A percentile compares a stretch with the other conserved stretches of the same genome.
Conservation (phyloP, 2,888 invertebrate species). For the Eucera pruinosa region DNA sequence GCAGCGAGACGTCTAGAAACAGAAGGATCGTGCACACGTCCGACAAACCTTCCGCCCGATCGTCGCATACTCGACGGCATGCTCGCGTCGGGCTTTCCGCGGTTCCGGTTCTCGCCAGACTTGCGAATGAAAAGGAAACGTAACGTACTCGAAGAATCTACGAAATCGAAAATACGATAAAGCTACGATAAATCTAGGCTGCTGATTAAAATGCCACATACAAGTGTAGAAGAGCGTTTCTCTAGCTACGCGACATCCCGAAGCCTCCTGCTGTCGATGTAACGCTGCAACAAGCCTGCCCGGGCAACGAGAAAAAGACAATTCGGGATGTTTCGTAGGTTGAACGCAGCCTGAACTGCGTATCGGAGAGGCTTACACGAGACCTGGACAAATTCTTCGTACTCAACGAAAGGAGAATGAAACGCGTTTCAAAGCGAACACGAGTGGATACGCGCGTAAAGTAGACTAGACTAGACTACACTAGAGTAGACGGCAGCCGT, state of each 20-base stretch:
- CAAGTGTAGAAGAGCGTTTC: constrained; percentile 5
- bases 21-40: constrained; percentile 6
- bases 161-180: constrained; percentile 1
- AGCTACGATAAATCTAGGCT: constrained; percentile 14
- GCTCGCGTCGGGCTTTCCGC: constrained; percentile 31
- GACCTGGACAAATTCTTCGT: constrained; percentile 49
- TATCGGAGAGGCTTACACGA: constrained; percentile 24
- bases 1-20: background rate
- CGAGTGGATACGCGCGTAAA: too few species aligned
- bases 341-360: constrained; percentile 15
- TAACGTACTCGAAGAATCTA: constrained; percentile 9
- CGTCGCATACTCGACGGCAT: constrained; percentile 19
- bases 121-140: background rate
- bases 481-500: too few species aligned
- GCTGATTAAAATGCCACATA: constrained; percentile 15
- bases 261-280: too few species aligned
- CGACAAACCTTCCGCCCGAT: constrained; percentile 4
- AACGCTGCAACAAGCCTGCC: too few species aligned
- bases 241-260: constrained; percentile 20
- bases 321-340: constrained; percentile 37
- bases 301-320: background rate
- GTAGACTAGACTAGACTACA: too few species aligned
- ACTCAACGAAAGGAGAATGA: background rate
- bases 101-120: too few species aligned
- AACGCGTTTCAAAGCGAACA: background rate